phyloP scores from a whole-genome alignment of 2,888 invertebrate genomes.

The Penaeus monodon region DNA sequence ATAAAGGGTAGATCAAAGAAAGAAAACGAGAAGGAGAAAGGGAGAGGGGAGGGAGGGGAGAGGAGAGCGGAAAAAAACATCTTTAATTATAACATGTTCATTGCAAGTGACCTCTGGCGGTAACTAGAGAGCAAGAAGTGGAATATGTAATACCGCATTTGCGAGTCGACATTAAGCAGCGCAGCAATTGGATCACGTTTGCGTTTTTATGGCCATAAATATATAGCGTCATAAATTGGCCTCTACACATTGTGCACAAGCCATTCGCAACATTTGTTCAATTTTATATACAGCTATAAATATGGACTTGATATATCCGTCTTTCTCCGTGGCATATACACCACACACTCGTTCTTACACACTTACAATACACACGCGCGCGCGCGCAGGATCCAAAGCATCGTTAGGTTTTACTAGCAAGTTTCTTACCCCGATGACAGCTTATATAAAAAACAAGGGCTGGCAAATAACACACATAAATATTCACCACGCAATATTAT shows the following conservation, averaged over 20 bases:
- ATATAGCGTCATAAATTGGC: slow-evolving; percentile 43
- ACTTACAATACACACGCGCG: background rate
- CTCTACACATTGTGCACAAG: slow-evolving; percentile 42
- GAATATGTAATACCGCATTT: slow-evolving; percentile 41
- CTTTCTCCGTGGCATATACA: slow-evolving; percentile 6
- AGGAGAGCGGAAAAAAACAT: background rate
- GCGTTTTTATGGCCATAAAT: slow-evolving; percentile 44
- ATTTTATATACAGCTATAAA: slow-evolving; percentile 50
- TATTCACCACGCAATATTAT: too few species aligned
- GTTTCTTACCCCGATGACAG: background rate
- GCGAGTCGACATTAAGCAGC: slow-evolving; percentile 40
- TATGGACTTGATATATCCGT: slow-evolving; percentile 47
- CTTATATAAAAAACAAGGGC: too few species aligned
- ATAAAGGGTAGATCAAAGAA: too few species aligned
- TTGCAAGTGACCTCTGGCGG: background rate
- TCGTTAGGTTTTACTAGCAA: background rate
- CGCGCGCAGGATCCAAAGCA: background rate
- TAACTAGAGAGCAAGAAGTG: background rate
- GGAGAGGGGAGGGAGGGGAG: too few species aligned
- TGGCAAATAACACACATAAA: too few species aligned
- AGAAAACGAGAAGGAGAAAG: too few species aligned
- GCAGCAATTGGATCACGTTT: slow-evolving; percentile 42
- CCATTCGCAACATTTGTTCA: slow-evolving; percentile 50
- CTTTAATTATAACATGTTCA: background rate
- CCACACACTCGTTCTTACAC: too few species aligned